Percentiles rank a stretch among this genome's conserved stretches.
Conservation (phyloP, 2,888 invertebrate genomes). For the Nephrotoma appendiculata region DNA sequence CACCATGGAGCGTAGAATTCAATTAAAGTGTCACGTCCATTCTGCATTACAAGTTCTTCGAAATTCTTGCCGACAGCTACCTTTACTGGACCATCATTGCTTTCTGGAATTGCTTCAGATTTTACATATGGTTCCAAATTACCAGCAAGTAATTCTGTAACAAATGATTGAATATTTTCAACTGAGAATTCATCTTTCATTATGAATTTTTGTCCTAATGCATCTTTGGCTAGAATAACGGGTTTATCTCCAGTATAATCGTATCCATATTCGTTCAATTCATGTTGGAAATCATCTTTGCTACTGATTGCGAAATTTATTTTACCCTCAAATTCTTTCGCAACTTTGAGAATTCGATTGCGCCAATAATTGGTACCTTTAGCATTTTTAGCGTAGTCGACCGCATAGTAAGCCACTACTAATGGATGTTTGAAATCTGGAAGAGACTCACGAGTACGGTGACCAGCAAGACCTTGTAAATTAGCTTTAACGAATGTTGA, state of each 20-base stretch:
- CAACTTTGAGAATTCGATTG: slow-evolving; percentile 80
- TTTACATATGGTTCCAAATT: slow-evolving; percentile 85
- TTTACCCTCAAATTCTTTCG: slow-evolving; percentile 31
- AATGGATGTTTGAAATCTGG: slow-evolving; percentile 80
- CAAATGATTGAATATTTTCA: slow-evolving; percentile 71
- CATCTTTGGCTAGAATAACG: slow-evolving; percentile 67
- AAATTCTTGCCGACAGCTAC: slow-evolving; percentile 96
- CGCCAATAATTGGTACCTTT: slow-evolving; percentile 99
- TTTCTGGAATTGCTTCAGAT: slow-evolving; percentile 83
- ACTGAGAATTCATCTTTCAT: slow-evolving; percentile 83
- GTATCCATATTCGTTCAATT: slow-evolving; percentile 87
- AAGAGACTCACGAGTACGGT: slow-evolving; percentile 71
- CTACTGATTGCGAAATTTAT: slow-evolving; percentile 81
- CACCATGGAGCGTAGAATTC: slow-evolving; percentile 99
- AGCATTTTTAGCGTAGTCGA: slow-evolving; percentile 91
- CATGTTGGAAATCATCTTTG: slow-evolving; percentile 87
- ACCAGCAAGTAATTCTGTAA: slow-evolving; percentile 65
- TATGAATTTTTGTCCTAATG: slow-evolving; percentile 75
- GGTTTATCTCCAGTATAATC: slow-evolving; percentile 84
- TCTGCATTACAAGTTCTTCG: slow-evolving; percentile 81
- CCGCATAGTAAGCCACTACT: slow-evolving; percentile 81
- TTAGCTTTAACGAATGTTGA: slow-evolving; percentile 72
- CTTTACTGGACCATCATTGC: slow-evolving; percentile 67
- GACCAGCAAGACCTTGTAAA: slow-evolving; percentile 81
- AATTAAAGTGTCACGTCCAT: slow-evolving; percentile 81